Evolutionary conservation across 2,888 invertebrate genomes (phyloP).

Genomic region (Drosophila tanythrix): DNA sequence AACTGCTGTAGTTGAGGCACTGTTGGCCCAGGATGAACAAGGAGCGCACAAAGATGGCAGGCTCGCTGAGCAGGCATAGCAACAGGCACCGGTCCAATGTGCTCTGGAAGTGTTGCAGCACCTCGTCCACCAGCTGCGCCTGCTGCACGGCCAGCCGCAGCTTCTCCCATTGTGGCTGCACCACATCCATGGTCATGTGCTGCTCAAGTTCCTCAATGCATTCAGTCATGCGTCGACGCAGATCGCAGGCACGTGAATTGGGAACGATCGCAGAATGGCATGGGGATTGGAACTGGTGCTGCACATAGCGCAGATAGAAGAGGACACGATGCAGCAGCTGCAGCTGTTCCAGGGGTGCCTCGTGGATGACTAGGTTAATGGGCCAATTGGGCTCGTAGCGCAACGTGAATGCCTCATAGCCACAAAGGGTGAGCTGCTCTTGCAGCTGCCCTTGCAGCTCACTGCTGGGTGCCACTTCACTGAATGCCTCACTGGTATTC

Average conservation of each 20-base stretch:
- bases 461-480: not conserved
- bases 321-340: slow-evolving; percentile 62
- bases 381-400: slow-evolving; percentile 60
- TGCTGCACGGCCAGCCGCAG: slow-evolving; percentile 18
- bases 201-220: slow-evolving; percentile 50
- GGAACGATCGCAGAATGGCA: not conserved
- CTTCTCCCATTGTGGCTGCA: slow-evolving; percentile 49
- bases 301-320: slow-evolving; percentile 59
- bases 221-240: slow-evolving; percentile 48
- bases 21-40: slow-evolving; percentile 57
- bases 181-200: slow-evolving; percentile 54
- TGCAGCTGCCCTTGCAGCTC: slow-evolving; percentile 14
- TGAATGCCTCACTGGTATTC: slow-evolving; percentile 2
- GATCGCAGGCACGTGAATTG: not conserved
- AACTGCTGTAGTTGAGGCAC: slow-evolving; percentile 58
- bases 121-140: slow-evolving; percentile 49
- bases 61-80: slow-evolving; percentile 42
- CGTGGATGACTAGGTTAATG: slow-evolving; percentile 55
- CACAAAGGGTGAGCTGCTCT: slow-evolving; percentile 25
- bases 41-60: slow-evolving; percentile 49
- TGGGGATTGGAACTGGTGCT: slow-evolving; percentile 22
- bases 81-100: slow-evolving; percentile 40
- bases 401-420: slow-evolving; percentile 54
- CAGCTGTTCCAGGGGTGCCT: slow-evolving; percentile 45
- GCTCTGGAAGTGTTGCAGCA: slow-evolving; percentile 35